phyloP scores from a whole-genome alignment of 2,888 invertebrate genomes.

The Tenthredo distinguenda region DNA sequence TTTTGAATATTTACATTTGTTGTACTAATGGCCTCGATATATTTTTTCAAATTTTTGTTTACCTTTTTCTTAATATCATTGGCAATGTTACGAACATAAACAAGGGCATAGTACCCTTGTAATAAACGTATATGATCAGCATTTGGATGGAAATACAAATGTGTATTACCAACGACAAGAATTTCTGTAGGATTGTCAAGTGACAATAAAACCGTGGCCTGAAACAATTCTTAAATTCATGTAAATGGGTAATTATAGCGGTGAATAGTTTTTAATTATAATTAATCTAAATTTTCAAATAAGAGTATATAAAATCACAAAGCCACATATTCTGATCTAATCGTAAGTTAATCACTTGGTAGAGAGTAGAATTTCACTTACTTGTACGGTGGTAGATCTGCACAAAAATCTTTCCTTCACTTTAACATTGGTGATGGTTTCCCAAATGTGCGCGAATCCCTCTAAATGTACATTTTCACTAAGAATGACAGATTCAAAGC shows the following conservation, averaged over 20 bases:
- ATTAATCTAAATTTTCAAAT: not conserved
- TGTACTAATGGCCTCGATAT: conserved; percentile 10
- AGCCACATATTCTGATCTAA: not conserved
- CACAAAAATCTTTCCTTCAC: conserved; percentile 82
- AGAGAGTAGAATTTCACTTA: conserved; percentile 62
- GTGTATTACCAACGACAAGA: conserved; percentile 90
- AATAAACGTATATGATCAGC: conserved; percentile 93
- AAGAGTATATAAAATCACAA: not conserved
- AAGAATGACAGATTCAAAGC: conserved; percentile 81
- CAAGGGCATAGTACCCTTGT: conserved; percentile 88
- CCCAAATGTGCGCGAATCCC: conserved; percentile 82
- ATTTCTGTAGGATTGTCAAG: conserved; percentile 81
- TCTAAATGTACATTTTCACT: conserved; percentile 81
- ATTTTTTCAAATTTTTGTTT: conserved; percentile 67
- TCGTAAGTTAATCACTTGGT: not conserved
- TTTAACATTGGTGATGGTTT: conserved; percentile 82
- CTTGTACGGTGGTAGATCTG: conserved; percentile 86
- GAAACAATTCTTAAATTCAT: conserved; percentile 55
- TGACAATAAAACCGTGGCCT: conserved; percentile 81
- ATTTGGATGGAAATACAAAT: conserved; percentile 95
- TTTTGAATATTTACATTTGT: conserved; percentile 48
- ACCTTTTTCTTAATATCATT: conserved; percentile 75
- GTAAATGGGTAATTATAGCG: not conserved
- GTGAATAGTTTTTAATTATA: not conserved
- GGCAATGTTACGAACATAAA: conserved; percentile 84